Base-by-base conservation (phyloP, 2,113 vertebrate genomes). In the Lophura nycthemera region DNA sequence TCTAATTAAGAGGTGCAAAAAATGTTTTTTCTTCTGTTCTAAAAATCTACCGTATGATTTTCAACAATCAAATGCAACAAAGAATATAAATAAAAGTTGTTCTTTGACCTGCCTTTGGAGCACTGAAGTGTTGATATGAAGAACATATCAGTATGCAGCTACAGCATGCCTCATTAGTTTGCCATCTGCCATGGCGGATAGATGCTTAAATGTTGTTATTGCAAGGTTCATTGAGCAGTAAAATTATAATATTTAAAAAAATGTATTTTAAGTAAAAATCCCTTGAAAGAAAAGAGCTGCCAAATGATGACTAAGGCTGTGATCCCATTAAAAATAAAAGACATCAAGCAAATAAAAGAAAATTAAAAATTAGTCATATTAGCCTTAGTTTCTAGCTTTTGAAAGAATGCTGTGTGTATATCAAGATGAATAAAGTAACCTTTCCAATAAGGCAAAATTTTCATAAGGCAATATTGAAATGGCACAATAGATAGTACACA, bases 181-280 rank as follows among this genome's bases (percentile, higher is more conserved):
- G 93, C 98, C 98, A 99, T 98, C 98, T 98, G 98, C 96, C 96
- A 92, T 97, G 94, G 96, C 70, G 74, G 96, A 97, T 97, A 98
- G 97, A 98, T 97, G 97, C 97, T 98, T 97, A 98, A 99, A 97
- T 97, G 97, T 98, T 98, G 95, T 97, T 98, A 97, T 98, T 98
- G 96, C 90, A 97, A 97, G 97, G 97, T 98, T 98, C 98, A 98
- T 98, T 98, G 98, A 98, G 96, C 97, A 97, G 93, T 96, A 97
- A 98, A 98, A 98, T 97, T 97, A 98, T 98, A 97, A 98, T 97
- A 90, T 96, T 97, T 95, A 8, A 48, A 69, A 81, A 96, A 90
- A 94, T 64, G 74, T 82, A 95, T 95, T 97, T 95, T 96, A 97
- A 96, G 52, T 79, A 96, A 97, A 96, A 96, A 91, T 83, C 69